phyloP scores from a whole-genome alignment of 2,888 invertebrate genomes.

The Melanostoma mellinum region DNA sequence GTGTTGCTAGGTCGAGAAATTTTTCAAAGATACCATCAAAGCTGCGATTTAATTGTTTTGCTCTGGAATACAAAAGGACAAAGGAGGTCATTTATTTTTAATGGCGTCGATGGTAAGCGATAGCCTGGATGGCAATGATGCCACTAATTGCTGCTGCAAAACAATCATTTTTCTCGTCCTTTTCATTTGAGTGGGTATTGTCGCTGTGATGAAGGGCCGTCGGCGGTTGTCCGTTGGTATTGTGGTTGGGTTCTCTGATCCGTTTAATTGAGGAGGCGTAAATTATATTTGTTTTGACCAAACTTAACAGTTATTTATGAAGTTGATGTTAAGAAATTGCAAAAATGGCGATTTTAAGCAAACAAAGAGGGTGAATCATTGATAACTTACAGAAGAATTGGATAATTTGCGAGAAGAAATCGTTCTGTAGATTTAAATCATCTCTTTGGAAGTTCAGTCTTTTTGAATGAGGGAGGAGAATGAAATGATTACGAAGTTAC shows the following conservation, averaged over 20 bases:
- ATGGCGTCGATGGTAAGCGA: slow-evolving; percentile 65
- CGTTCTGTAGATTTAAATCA: too few species aligned
- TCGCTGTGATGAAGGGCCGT: background rate
- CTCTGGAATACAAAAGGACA: slow-evolving; percentile 58
- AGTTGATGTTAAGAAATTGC: too few species aligned
- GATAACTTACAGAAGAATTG: too few species aligned
- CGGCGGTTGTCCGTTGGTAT: background rate
- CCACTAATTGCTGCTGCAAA: slow-evolving; percentile 62
- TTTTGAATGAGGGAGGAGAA: too few species aligned
- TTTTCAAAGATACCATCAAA: slow-evolving; percentile 48
- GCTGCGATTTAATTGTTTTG: slow-evolving; percentile 65
- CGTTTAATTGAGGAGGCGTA: background rate
- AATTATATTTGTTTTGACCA: slow-evolving; percentile 15
- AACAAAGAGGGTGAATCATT: too few species aligned
- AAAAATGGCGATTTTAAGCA: too few species aligned
- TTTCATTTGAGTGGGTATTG: slow-evolving; percentile 1
- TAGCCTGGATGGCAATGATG: slow-evolving; percentile 66
- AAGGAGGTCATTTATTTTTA: slow-evolving; percentile 66
- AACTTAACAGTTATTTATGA: background rate
- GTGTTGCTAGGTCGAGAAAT: slow-evolving; percentile 9
- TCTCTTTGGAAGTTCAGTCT: too few species aligned
- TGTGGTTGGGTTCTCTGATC: background rate
- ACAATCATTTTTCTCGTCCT: slow-evolving; percentile 34
- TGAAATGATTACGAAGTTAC: too few species aligned
- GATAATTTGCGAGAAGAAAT: too few species aligned